Base-by-base conservation (phyloP, 2,888 invertebrate genomes). In the Aradus depressus region DNA sequence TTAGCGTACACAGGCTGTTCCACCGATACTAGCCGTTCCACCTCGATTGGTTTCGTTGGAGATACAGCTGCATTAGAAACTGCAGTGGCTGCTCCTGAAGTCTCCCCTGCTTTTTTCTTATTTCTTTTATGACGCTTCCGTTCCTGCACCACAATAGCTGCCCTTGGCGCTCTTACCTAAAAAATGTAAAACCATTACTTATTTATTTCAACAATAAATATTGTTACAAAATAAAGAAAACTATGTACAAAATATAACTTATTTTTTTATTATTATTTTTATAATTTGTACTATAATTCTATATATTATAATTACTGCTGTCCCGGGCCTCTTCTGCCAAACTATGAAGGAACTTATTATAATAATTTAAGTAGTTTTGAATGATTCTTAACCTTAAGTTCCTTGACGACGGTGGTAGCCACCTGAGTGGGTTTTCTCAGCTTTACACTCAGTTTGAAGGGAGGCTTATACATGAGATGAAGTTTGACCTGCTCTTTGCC, bases 381-480 rank as follows among this genome's bases (percentile, higher is more conserved):
- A 28, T 28, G 28, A 28, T 34, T 42, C 37, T 25, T 16, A 51
- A 51, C 28, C 47, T 60, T 60, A 8, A 60, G 58, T 39, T 60
- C 60, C 52, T 60, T 60, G 32, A 55, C 61, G 31, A 51, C 61
- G 55, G 45, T 57, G 10, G 59, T 58, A 14, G 59, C 60, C 8
- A 60, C 58, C 54, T 59, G 57, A 21, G 59, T 58, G 2, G 60
- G 60, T 55, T 62, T 62, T 43, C 59, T 58, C 56, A 88, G 74
- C 64, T 84, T 84, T 49, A 88, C 76, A 66, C 85, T 86, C 67
- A 88, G 87, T 63, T 85, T 83, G 68, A 88, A 88, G 10, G 88
- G 88, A 44, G 88, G 87, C 65, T 87, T 87, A 66, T 86, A 88
- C 22, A 88, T 84, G 28, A 88, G 87, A 67, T 88, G 88, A 19